Conservation (phyloP, 2,888 invertebrate species). For the Ochropleura leucogaster region DNA sequence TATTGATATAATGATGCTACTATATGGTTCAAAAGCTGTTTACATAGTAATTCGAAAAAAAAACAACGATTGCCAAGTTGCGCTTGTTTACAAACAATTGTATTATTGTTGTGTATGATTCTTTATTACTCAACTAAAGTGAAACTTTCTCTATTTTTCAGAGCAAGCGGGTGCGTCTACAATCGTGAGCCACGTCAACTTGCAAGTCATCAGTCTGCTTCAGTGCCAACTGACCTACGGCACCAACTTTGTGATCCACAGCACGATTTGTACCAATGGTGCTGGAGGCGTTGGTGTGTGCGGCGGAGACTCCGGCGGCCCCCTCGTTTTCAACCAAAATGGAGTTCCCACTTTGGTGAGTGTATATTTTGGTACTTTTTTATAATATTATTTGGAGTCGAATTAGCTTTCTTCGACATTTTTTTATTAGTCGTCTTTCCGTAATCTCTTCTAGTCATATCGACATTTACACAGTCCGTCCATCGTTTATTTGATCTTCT, state of each 20-base stretch:
- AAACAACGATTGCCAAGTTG: not conserved
- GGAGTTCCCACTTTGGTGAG: slow-evolving; percentile 72
- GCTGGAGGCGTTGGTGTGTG: slow-evolving; percentile 76
- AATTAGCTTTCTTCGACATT: not conserved
- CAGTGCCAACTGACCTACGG: slow-evolving; percentile 70
- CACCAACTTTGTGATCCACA: slow-evolving; percentile 58
- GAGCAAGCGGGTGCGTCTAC: slow-evolving; percentile 70
- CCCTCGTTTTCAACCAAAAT: slow-evolving; percentile 65
- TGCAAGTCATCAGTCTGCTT: slow-evolving; percentile 72
- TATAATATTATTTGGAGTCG: not conserved
- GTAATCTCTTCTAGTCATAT: not conserved
- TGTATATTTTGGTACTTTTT: not conserved
- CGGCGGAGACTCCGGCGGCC: slow-evolving; percentile 79
- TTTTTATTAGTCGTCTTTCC: not conserved
- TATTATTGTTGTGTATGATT: not conserved
- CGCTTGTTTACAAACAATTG: not conserved
- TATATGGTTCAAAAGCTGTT: not conserved
- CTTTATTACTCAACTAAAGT: not conserved
- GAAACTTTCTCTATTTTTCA: slow-evolving; percentile 46
- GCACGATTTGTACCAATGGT: slow-evolving; percentile 77
- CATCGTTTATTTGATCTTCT: too few relatives aligned
- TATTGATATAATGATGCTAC: not conserved
- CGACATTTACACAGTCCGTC: too few relatives aligned
- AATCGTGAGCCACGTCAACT: slow-evolving; percentile 71
- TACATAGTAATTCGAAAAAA: too few relatives aligned